Evolutionary conservation across 2,888 invertebrate genomes (phyloP).

Genomic region (Drosophila borborema): DNA sequence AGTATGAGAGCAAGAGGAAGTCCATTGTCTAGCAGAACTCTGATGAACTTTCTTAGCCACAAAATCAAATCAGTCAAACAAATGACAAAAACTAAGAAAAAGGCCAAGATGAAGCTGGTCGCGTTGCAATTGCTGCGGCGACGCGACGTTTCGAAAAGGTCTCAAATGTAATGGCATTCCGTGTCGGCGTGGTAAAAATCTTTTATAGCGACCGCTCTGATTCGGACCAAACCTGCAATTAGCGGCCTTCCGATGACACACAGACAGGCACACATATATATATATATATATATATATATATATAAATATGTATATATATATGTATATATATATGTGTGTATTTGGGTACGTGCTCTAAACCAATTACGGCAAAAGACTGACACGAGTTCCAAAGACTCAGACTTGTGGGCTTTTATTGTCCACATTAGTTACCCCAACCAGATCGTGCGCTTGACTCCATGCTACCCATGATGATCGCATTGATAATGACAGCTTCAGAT

Average conservation of each 20-base stretch:
- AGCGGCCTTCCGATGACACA: slow-evolving; percentile 35
- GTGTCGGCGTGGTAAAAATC: slow-evolving; percentile 54
- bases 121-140: slow-evolving; percentile 36
- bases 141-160: slow-evolving; percentile 30
- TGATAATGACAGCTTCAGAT: slow-evolving; percentile 48
- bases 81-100: slow-evolving; percentile 34
- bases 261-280: background rate
- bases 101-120: slow-evolving; percentile 9
- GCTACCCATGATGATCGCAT: slow-evolving; percentile 31
- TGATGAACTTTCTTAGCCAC: slow-evolving; percentile 21
- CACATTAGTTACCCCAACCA: slow-evolving; percentile 55
- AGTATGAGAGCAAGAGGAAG: slow-evolving; percentile 31
- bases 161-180: slow-evolving; percentile 60
- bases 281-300: background rate
- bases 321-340: background rate
- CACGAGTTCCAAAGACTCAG: slow-evolving; percentile 54
- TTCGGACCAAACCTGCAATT: slow-evolving; percentile 59
- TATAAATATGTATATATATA: no score
- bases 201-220: slow-evolving; percentile 56
- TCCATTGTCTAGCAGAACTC: slow-evolving; percentile 19
- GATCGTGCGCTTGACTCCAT: slow-evolving; percentile 52
- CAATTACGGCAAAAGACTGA: slow-evolving; percentile 62
- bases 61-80: slow-evolving; percentile 4
- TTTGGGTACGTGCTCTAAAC: slow-evolving; percentile 66
- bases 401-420: slow-evolving; percentile 54